Percentiles rank a stretch among this genome's conserved stretches.
Conservation (phyloP, 2,888 invertebrate species). For the Halictus ligatus region DNA sequence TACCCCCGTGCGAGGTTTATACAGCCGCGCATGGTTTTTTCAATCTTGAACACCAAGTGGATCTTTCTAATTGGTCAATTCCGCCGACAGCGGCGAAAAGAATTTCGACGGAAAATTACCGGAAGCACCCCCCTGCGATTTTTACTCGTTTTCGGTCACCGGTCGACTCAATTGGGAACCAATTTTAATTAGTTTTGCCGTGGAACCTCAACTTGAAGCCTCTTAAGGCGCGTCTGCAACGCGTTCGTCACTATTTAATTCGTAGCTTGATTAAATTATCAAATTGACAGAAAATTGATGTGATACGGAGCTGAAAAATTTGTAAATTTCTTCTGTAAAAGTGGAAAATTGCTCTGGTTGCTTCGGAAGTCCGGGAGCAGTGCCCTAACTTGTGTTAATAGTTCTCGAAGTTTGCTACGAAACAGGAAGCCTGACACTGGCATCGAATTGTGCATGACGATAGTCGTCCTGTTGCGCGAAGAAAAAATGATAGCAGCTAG, state of each 20-base stretch:
- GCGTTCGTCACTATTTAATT: not conserved
- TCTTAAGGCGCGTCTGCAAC: too few relatives aligned
- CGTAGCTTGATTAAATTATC: not conserved
- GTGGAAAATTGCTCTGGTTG: not conserved
- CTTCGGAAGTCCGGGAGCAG: not conserved
- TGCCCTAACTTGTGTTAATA: not conserved
- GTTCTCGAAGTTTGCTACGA: not conserved
- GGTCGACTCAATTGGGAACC: too few relatives aligned
- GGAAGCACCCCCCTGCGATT: not conserved
- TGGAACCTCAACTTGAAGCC: too few relatives aligned
- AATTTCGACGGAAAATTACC: not conserved
- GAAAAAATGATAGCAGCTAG: not conserved
- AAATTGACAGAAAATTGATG: not conserved
- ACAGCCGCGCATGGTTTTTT: not conserved
- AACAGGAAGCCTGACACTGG: not conserved
- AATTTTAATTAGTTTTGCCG: not conserved
- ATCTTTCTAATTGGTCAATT: not conserved
- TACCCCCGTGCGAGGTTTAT: not conserved
- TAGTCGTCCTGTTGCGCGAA: not conserved
- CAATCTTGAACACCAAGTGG: not conserved
- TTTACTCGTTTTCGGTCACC: not conserved
- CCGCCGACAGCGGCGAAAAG: too few relatives aligned
- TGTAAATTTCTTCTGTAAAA: not conserved
- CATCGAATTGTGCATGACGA: not conserved
- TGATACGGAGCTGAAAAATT: not conserved